Evolutionary conservation across 2,797 vertebrate genomes (phyloP), one percentile per base, ranked within the genome.

Genomic region (Periophthalmus magnuspinnatus): DNA sequence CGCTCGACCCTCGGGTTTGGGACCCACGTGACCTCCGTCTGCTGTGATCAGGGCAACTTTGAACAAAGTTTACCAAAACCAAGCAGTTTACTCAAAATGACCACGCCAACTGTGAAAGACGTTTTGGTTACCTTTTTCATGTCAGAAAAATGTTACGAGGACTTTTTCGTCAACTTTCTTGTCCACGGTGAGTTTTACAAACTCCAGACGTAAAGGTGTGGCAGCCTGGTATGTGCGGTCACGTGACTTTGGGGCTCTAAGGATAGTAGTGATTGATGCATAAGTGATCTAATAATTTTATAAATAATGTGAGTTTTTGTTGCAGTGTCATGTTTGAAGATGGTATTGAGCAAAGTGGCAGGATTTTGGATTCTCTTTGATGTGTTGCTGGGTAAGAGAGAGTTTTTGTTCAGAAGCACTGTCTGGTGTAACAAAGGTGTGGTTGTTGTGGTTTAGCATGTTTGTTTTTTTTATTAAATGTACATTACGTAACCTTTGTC

Each of bases 141-240:
- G 87, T 94, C 96, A 19, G 92, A 95, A 55, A 91, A 84, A 86
- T 96, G 96, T 84, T 96, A 92, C 24, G 85, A 94, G 6, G 82
- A 90, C 21, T 79, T 96, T 74, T 84, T 96, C 17, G 47, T 93
- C 65, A 72, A 89, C 21, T 82, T 93, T 52, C 88, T 93, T 64
- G 68, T 94, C 32, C 88, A 96, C 81, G 94, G 95, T 97, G 86
- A 94, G 92, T 17, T 0, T 2, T 6, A 3, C 11, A 5, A 13
- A 33, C 36, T 66, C 19, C 48, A 48, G 3, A 38, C 60, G 1
- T 65, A 14, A 6, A 6, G 11, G 5, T 2, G 2, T 5, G 41
- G 0, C 0, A 36, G 5, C 0, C 8, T 9, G 41, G 13, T 3
- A 22, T 8, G 2, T 8, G 19, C 1, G 21, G n/a, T 41, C 60